Evolutionary conservation across 2,797 vertebrate species (phyloP).

Genomic region (Lacerta bilineata): DNA sequence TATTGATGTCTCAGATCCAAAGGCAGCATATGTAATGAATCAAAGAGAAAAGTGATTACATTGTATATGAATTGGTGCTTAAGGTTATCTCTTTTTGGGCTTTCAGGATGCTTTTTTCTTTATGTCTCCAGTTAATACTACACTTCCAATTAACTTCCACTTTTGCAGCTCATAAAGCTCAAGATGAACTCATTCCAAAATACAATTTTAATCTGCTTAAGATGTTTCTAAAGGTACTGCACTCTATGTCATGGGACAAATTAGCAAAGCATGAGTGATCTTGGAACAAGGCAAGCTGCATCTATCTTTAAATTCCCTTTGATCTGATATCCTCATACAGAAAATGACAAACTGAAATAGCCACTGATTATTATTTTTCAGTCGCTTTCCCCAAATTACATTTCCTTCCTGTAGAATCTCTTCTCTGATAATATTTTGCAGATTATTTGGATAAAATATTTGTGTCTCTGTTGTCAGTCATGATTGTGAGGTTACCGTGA

Average conservation of each 20-base stretch:
- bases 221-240: conserved; percentile 52
- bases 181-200: conserved; percentile 64
- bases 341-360: conserved; percentile 52
- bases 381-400: conserved; percentile 49
- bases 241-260: conserved; percentile 59
- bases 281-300: conserved; percentile 36
- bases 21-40: neutral
- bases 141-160: conserved; percentile 53
- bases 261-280: conserved; percentile 61
- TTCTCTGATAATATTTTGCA: conserved; percentile 57
- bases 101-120: conserved; percentile 42
- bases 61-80: neutral
- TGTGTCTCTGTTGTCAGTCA: neutral
- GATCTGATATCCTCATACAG: conserved; percentile 35
- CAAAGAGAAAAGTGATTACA: conserved; percentile 4
- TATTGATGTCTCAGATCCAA: neutral
- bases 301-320: conserved; percentile 51
- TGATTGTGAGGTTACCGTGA: conserved; percentile 20
- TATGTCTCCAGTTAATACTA: conserved; percentile 53
- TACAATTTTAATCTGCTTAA: conserved; percentile 60
- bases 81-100: conserved; percentile 22
- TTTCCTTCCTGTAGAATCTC: conserved; percentile 58
- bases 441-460: conserved; percentile 45
- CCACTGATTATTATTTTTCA: conserved; percentile 22
- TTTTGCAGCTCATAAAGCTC: conserved; percentile 61